Base-by-base conservation (phyloP, 2,113 vertebrate species). In the Lepus timidus region DNA sequence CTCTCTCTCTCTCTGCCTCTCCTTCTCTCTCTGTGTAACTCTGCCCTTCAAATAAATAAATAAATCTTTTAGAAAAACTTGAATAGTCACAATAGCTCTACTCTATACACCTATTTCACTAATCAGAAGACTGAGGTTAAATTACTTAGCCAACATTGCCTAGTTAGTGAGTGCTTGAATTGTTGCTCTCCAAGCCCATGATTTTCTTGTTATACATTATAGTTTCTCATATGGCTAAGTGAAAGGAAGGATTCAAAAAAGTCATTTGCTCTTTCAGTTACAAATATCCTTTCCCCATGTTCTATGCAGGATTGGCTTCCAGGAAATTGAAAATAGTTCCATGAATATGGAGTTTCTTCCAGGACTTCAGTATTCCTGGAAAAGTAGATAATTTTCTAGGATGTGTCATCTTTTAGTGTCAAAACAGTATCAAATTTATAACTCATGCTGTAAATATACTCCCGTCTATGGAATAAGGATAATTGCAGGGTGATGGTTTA, bases 131-230 rank as follows among this genome's bases (percentile, higher is more conserved):
- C 55, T 44, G 90, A 88, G 27, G 16, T 62, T 67, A 80, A 31
- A 6, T 49, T 74, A 78, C 44, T 64, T 17, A 67, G 31, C 11
- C 44, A 68, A 27, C 55, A 33, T 78, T 89, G 2, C 3, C 12
- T 1, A 95, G 44, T 85, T 78, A 89, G 64, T 88, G 76, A 58
- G 49, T 88, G 13, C 29, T 81, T 49, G 36, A 85, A 84, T 93
- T 85, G 20, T 91, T 93, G 11, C n/a, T 36, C 39, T 88, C 17
- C 39, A 82, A 83, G 64, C 16, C 23, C 3, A 16, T 49, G 52
- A 31, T 70, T 55, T 93, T 49, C 36, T n/a, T 8, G 52, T 44
- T 76, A 22, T 84, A 64, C 12, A 70, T 75, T 87, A 78, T 9
- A 8, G 11, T 0, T 25, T 96, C 93, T 91, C 58, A 91, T 33